Conservation (phyloP, 2,113 vertebrate genomes). For the Fregata magnificens region DNA sequence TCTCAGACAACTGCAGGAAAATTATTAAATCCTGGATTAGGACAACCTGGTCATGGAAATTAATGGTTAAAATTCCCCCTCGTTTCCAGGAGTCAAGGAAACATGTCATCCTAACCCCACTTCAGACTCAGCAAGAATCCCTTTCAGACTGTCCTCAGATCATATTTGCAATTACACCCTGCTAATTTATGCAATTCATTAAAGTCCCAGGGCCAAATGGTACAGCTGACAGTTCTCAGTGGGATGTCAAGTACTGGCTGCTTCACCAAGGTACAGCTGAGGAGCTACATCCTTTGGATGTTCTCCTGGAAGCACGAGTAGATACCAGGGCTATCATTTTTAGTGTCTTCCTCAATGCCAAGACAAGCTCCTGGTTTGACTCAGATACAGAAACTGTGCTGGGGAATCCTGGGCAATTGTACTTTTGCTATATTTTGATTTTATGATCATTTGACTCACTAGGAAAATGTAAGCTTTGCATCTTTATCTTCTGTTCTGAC, state of each 20-base stretch:
- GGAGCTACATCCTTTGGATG: not conserved
- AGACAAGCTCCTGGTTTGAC: not conserved
- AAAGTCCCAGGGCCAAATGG: not conserved
- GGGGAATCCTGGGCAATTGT: not conserved
- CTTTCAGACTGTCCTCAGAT: not conserved
- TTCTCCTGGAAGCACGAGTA: not conserved
- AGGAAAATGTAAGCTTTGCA: not conserved
- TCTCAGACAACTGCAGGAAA: not conserved
- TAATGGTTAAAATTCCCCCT: not conserved
- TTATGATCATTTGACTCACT: not conserved
- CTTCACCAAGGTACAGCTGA: slow-evolving; percentile 1
- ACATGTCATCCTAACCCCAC: slow-evolving; percentile 1
- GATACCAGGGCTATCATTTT: not conserved
- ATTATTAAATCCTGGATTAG: not conserved
- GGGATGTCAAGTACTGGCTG: not conserved
- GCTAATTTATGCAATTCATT: not conserved
- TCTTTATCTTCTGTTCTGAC: not conserved
- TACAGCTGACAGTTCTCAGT: slow-evolving; percentile 25
- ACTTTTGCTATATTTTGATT: not conserved
- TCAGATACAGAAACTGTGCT: not conserved
- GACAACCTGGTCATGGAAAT: not conserved
- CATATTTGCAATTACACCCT: not conserved
- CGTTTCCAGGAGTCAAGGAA: not conserved
- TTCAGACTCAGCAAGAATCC: not conserved
- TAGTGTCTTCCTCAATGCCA: not conserved